Conservation (phyloP, 2,888 invertebrate genomes). For the Meta bourneti region DNA sequence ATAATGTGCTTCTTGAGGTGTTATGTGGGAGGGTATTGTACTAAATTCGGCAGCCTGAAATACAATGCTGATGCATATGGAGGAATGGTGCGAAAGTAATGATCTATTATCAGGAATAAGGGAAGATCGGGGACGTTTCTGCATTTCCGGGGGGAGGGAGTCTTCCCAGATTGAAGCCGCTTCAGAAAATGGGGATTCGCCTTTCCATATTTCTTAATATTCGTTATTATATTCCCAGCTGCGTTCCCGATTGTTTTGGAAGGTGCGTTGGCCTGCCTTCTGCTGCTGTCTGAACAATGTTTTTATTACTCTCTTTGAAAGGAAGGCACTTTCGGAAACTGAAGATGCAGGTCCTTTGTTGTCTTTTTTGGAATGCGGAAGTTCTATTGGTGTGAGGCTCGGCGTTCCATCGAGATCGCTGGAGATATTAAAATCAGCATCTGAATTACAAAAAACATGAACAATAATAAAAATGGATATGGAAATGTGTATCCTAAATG, state of each 20-base stretch:
- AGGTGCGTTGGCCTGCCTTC: not conserved
- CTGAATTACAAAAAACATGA: not conserved
- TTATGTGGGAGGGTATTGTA: not conserved
- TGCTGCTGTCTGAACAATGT: not conserved
- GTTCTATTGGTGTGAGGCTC: not conserved
- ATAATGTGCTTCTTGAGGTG: conserved; percentile 28
- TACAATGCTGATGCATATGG: conserved; percentile 3
- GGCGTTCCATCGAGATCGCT: not conserved
- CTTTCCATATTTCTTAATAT: not conserved
- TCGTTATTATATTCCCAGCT: not conserved
- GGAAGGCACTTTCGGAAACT: no score
- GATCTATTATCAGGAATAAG: conserved; percentile 21
- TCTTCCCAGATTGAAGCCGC: not conserved
- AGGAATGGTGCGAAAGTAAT: conserved; percentile 17
- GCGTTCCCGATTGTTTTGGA: not conserved
- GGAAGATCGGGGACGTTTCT: not conserved
- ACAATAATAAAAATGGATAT: not conserved
- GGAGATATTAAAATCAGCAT: not conserved
- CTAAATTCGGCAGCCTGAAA: not conserved
- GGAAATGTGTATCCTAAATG: no score
- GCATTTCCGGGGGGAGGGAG: not conserved
- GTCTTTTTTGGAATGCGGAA: not conserved
- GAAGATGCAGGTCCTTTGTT: not conserved
- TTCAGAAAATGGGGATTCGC: not conserved
- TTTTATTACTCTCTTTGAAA: not conserved